Evolutionary conservation across 2,113 vertebrate species (phyloP), one percentile per base, ranked within the genome.

Genomic region (Sardina pilchardus): DNA sequence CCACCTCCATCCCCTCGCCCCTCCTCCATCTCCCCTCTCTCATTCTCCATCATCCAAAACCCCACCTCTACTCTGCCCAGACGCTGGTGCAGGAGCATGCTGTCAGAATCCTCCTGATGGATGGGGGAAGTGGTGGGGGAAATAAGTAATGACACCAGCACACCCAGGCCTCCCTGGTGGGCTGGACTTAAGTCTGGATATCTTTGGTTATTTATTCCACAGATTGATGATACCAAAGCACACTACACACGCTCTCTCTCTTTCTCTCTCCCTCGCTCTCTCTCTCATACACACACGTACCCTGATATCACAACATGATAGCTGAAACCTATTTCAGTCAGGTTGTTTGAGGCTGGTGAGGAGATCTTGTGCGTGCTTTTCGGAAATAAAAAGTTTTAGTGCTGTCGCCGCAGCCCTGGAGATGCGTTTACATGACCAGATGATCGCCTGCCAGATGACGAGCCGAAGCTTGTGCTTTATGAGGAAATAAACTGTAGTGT

Each of bases 211-310:
- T 71, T 71, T 34, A 71, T 71, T 67, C 59, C 6, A 26, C 59
- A 26, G 26, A 67, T 67, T 30, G n/a, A 67, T 67, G 59, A 67
- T 26, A 67, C 6, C 1, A 4, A 67, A 67, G 59, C 59, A 67
- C 59, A 67, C 21, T 4, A 67, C 59, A 94, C 88, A 93, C 24
- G 90, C 71, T 3, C 26, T 39, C 48, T 0, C 56, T 6, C 56
- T 0, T 19, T 21, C 56, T 21, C 56, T 21, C 56, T 21, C 56
- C 4, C 56, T 21, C 56, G 1, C 56, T 21, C 17, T 21, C 56
- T n/a, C 59, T 7, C 59, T 24, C 24, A n/a, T 5, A 63, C 59
- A 63, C 59, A n/a, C 59, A 63, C 59, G 26, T 24, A n/a, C 59
- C 1, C 59, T 82, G 80, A 75, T 84, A 82, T 84, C 83, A 84